Conservation (phyloP, 1,140 invertebrate genomes). For the Drosophila busckii region DNA sequence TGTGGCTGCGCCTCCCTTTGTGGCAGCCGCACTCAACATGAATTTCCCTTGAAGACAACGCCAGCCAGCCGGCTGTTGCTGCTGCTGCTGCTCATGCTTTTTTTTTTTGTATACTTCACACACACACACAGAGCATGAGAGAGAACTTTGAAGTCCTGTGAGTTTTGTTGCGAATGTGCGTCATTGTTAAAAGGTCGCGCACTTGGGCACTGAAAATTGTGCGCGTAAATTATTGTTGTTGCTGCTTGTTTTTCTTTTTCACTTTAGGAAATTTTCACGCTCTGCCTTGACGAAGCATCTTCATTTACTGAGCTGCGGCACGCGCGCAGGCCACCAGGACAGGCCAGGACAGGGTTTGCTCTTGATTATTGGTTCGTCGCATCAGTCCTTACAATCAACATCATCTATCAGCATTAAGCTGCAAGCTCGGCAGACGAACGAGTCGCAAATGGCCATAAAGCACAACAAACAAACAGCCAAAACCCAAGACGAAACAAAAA, state of each 20-base stretch:
- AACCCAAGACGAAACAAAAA: constrained; percentile 9
- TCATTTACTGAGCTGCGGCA: constrained; percentile 39
- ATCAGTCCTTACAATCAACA: constrained; percentile 70
- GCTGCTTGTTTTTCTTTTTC: constrained; percentile 38
- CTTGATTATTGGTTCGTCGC: constrained; percentile 71
- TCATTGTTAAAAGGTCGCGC: constrained; percentile 40
- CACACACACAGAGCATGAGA: no score
- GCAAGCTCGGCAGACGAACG: constrained; percentile 27
- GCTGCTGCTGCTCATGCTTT: no score
- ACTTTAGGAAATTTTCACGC: constrained; percentile 44
- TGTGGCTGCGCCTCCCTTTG: constrained; percentile 37
- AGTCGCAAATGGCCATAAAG: constrained; percentile 10
- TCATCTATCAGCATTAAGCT: constrained; percentile 74
- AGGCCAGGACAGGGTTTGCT: constrained; percentile 58
- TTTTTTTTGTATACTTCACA: constrained; percentile 28
- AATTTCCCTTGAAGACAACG: no score
- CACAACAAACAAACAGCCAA: constrained; percentile 31
- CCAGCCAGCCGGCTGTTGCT: constrained; percentile 24
- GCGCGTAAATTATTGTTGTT: constrained; percentile 5
- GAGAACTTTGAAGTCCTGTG: constrained; percentile 37
- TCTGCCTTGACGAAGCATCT: constrained; percentile 17
- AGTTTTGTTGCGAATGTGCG: constrained; percentile 36
- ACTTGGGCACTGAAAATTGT: constrained; percentile 37
- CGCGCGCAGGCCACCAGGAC: constrained; percentile 39
- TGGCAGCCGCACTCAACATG: background rate